Evolutionary conservation across 2,888 invertebrate species (phyloP), one percentile per base, ranked within the genome.

Genomic region (Euphydryas editha): DNA sequence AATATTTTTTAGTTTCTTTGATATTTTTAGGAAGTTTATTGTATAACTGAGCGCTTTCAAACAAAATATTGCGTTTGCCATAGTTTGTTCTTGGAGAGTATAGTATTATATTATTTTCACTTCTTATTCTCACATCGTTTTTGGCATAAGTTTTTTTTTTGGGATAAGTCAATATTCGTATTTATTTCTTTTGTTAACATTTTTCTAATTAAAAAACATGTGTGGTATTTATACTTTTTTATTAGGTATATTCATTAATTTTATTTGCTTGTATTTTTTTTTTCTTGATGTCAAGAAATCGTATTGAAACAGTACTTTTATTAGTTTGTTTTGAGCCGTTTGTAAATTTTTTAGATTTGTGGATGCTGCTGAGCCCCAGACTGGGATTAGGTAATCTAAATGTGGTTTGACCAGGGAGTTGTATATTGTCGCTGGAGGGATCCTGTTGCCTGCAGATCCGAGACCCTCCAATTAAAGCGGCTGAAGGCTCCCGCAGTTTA

Each of bases 341-440:
- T 62, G 65, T 30, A 59, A 15, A 42, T 30, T 59, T 69, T 67
- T 39, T 36, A 69, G 20, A n/a, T 64, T 60, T 0, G 44, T 39
- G 61, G 60, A 62, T 10, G 64, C 49, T 7, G 67, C 69, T 10
- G 17, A 58, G 0, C 69, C 65, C 69, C 69, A 63, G 11, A 69
- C 36, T 63, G 65, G 65, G 4, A 71, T 66, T 6, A 68, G 44
- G 37, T 71, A 68, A 30, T 57, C 51, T 13, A 68, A 18, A n/a
- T 70, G 60, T 20, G 70, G 65, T 42, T 70, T 68, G 7, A 66
- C 59, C 13, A 70, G 56, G 3, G 62, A 56, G 39, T 65, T 70
- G 20, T 67, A 67, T n/a, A 70, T 67, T 6, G 59, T 70, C n/a
- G n/a, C n/a, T n/a, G n/a, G n/a, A n/a, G n/a, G n/a, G n/a, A n/a